These are phyloP conservation scores for Cyclophora albipunctata DNA, from an alignment of 2,888 invertebrate species.

Conservation along the genomic window DNA sequence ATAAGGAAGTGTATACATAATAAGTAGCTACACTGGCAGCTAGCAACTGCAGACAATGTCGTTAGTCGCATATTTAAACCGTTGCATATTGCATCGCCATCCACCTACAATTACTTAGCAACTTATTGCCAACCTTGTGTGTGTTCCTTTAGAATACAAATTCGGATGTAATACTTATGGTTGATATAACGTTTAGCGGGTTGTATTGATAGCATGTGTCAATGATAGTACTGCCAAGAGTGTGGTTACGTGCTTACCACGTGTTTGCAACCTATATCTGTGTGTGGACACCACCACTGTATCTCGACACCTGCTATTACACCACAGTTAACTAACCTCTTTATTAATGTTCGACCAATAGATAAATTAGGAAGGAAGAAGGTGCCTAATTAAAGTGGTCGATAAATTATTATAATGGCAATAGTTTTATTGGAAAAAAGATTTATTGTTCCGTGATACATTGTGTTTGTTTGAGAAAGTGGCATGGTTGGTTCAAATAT, in stretches of 20 bases:
- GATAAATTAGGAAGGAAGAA: constrained; percentile 5
- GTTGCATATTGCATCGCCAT: constrained; percentile 28
- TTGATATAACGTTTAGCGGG: constrained; percentile 18
- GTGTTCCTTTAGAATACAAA: constrained; percentile 12
- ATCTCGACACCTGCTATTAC: constrained; percentile 25
- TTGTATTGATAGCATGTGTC: constrained; percentile 19
- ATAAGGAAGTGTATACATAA: constrained; percentile 44
- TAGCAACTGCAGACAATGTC: constrained; percentile 49
- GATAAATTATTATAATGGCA: constrained; percentile 24
- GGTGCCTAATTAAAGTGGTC: constrained; percentile 22
- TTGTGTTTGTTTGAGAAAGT: constrained; percentile 18
- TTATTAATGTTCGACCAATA: constrained; percentile 1
- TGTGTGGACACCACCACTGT: constrained; percentile 27
- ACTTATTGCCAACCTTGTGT: constrained; percentile 18
- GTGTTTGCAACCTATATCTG: constrained; percentile 36
- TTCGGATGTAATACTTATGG: constrained; percentile 11
- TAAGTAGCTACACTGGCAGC: constrained; percentile 32
- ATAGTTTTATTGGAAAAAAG: constrained; percentile 24
- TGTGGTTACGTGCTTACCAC: constrained; percentile 41
- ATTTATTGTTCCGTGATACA: constrained; percentile 29
- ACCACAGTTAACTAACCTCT: constrained; percentile 6
- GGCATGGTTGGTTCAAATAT: not conserved
- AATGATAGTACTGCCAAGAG: constrained; percentile 48
- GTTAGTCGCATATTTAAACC: constrained; percentile 50
- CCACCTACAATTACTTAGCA: not conserved